These are phyloP conservation scores for Pentamera pediparva DNA, from an alignment of 53 echinoderm and acorn worm genomes.

Conservation along the genomic window DNA sequence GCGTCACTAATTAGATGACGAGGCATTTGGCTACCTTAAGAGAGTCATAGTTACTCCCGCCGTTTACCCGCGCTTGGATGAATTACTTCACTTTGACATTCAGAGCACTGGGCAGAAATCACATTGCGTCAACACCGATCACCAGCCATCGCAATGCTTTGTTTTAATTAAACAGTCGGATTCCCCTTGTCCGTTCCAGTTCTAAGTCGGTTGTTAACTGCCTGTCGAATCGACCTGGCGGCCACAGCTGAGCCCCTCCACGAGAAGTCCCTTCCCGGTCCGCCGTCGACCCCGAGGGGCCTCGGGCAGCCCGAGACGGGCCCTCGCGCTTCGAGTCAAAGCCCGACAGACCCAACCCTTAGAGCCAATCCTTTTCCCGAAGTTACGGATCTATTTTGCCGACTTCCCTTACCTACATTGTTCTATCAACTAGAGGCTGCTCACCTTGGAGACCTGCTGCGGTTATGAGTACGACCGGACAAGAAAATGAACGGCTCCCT, in stretches of 20 bases:
- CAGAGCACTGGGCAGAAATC: slow-evolving; percentile 90
- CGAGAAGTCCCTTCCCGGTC: not conserved
- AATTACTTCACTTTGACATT: slow-evolving; percentile 90
- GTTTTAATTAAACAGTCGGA: slow-evolving; percentile 97
- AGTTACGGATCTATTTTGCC: slow-evolving; percentile 77
- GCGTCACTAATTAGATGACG: slow-evolving; percentile 79
- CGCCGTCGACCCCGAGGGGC: not conserved
- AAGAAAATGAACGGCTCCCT: too few relatives aligned
- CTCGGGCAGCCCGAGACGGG: too few relatives aligned
- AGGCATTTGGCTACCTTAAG: slow-evolving; percentile 69
- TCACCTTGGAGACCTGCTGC: slow-evolving; percentile 87
- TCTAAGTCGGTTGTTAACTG: slow-evolving; percentile 78
- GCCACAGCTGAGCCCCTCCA: not conserved
- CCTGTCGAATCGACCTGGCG: slow-evolving; percentile 82
- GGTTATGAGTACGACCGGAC: slow-evolving; percentile 69
- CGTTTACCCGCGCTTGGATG: slow-evolving; percentile 77
- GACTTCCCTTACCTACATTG: slow-evolving; percentile 88
- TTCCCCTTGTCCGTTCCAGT: slow-evolving; percentile 93
- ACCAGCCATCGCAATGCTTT: slow-evolving; percentile 72
- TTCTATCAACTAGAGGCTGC: slow-evolving; percentile 82
- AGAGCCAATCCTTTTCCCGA: slow-evolving; percentile 84
- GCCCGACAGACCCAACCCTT: slow-evolving; percentile 66
- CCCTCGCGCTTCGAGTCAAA: too few relatives aligned
- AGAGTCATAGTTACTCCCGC: slow-evolving; percentile 67
- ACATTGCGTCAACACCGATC: slow-evolving; percentile 62